These are phyloP conservation scores for Drosophila grimshawi DNA, from an alignment of 1,140 invertebrate species.

Conservation along the genomic window DNA sequence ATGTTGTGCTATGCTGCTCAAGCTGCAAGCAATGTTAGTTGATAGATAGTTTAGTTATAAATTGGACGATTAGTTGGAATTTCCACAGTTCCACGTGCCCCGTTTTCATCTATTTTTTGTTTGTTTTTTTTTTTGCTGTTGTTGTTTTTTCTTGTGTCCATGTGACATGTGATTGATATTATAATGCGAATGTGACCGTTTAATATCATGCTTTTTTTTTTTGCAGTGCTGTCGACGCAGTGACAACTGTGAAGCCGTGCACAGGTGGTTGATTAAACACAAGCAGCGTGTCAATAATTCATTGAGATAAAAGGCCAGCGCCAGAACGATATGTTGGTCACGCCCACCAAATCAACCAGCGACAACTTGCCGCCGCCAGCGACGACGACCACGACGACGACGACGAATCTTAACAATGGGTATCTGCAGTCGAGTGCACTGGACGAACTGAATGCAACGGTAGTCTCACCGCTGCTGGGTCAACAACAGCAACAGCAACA, in stretches of 20 bases:
- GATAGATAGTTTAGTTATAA: too few species aligned
- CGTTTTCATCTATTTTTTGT: too few species aligned
- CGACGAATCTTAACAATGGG: constrained; percentile 66
- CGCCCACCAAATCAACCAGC: constrained; percentile 38
- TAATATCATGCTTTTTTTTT: not conserved
- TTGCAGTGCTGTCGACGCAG: constrained; percentile 23
- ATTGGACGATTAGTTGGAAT: too few species aligned
- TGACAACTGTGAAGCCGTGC: constrained; percentile 7
- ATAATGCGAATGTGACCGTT: not conserved
- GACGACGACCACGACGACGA: not conserved
- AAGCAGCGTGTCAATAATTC: not conserved
- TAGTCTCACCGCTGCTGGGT: constrained; percentile 61
- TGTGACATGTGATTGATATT: not conserved
- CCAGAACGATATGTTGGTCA: constrained; percentile 48
- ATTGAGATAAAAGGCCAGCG: not conserved
- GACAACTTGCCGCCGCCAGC: constrained; percentile 16
- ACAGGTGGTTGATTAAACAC: constrained; percentile 1
- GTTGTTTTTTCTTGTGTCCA: too few species aligned
- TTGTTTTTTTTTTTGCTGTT: too few species aligned
- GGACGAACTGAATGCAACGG: constrained; percentile 65
- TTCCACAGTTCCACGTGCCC: too few species aligned
- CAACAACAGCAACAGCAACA: constrained; percentile 13
- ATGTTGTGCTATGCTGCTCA: too few species aligned
- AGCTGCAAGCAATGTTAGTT: too few species aligned
- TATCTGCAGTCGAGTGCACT: constrained; percentile 64